phyloP scores from a whole-genome alignment of 2,797 vertebrate genomes.

The Australoheros facetus region DNA sequence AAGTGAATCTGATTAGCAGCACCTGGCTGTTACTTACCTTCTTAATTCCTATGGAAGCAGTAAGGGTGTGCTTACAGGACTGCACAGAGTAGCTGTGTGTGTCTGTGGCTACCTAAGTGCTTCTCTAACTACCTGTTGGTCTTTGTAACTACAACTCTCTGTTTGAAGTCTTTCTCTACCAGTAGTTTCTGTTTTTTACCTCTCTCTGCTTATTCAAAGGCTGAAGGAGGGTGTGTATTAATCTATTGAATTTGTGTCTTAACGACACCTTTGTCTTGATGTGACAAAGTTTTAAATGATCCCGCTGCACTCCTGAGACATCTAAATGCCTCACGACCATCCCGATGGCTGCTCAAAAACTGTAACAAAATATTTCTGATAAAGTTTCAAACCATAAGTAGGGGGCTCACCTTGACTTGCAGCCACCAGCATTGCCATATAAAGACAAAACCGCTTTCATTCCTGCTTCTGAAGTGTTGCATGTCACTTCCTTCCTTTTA shows the following conservation, averaged over 20 bases:
- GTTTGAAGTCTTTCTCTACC: not conserved
- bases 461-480: conserved; percentile 59
- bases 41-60: not conserved
- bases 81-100: not conserved
- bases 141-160: not conserved
- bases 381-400: rapidly evolving
- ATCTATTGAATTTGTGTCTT: not conserved
- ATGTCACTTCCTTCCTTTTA: conserved; percentile 79
- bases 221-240: too few species aligned
- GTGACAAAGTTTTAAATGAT: not conserved
- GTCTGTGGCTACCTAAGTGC: not conserved
- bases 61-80: not conserved
- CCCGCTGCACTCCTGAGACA: not conserved
- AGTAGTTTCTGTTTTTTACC: not conserved
- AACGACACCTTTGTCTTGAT: not conserved
- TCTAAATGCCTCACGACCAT: not conserved
- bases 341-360: not conserved
- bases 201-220: not conserved
- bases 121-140: not conserved
- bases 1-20: too few species aligned
- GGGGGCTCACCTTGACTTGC: conserved; percentile 39
- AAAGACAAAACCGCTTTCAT: conserved; percentile 71
- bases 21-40: too few species aligned
- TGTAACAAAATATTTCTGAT: not conserved
- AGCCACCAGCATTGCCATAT: conserved; percentile 66